phyloP scores from a whole-genome alignment of 92 coral and sea anemone species.

The Heliopora coerulea region DNA sequence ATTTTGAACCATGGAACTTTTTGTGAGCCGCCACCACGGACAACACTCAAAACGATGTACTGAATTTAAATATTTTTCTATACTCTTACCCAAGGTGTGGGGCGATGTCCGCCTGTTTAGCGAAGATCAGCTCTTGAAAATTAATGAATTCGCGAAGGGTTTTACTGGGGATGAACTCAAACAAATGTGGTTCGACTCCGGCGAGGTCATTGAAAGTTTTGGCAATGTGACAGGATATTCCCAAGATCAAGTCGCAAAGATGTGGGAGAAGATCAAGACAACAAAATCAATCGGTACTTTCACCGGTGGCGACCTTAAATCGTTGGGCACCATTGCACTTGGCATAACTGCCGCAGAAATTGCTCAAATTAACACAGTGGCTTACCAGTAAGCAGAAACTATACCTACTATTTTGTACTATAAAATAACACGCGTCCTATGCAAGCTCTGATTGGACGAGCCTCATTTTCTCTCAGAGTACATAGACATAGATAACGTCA shows the following conservation, averaged over 20 bases:
- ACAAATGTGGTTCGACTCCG: slow-evolving; percentile 47
- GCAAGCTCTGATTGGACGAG: too few relatives aligned
- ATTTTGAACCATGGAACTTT: too few relatives aligned
- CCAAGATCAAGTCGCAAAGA: slow-evolving; percentile 47
- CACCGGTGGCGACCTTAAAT: slow-evolving; percentile 65
- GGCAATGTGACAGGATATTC: slow-evolving; percentile 63
- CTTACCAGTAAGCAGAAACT: slow-evolving; percentile 64
- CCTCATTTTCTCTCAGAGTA: too few relatives aligned
- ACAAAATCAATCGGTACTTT: slow-evolving; percentile 47
- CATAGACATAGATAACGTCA: too few relatives aligned
- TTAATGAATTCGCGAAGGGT: slow-evolving; percentile 62
- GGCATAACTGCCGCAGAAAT: slow-evolving; percentile 60
- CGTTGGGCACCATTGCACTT: slow-evolving; percentile 62
- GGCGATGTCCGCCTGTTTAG: slow-evolving; percentile 47
- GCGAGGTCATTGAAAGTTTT: slow-evolving; percentile 74
- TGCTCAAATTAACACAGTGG: slow-evolving; percentile 35
- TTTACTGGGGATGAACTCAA: slow-evolving; percentile 59
- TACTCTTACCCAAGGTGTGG: slow-evolving; percentile 53
- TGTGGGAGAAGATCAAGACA: slow-evolving; percentile 49
- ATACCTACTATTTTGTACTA: too few relatives aligned
- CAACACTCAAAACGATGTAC: too few relatives aligned
- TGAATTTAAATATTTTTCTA: too few relatives aligned
- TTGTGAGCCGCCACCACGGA: too few relatives aligned
- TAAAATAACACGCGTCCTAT: too few relatives aligned
- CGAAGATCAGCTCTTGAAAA: slow-evolving; percentile 65